These are phyloP conservation scores for Manis pentadactyla DNA, from an alignment of 2,797 vertebrate genomes.

Conservation along the genomic window DNA sequence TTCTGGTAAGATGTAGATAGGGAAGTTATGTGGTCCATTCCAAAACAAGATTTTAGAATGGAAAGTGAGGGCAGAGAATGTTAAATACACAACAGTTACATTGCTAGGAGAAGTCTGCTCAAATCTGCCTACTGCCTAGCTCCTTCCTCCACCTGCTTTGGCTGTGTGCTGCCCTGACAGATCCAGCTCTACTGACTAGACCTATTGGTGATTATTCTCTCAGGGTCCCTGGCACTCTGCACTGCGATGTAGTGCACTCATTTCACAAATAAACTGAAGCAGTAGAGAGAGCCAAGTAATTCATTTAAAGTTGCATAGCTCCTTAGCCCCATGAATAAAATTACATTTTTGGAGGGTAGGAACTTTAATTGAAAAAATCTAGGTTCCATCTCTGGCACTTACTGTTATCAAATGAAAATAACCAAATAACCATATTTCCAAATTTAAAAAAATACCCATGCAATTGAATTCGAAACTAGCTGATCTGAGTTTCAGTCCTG, in stretches of 20 bases:
- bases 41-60: not conserved
- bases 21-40: not conserved
- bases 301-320: not conserved
- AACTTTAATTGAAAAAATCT: not conserved
- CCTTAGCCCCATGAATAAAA: not conserved
- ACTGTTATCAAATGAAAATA: conserved; percentile 26
- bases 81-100: not conserved
- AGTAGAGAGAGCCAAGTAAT: not conserved
- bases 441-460: not conserved
- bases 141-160: not conserved
- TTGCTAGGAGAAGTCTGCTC: not conserved
- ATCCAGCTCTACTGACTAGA: not conserved
- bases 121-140: not conserved
- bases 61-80: not conserved
- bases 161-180: not conserved
- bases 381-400: not conserved
- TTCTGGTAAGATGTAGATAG: not conserved
- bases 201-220: not conserved
- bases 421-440: not conserved
- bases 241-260: not conserved
- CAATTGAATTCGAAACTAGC: not conserved
- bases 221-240: not conserved
- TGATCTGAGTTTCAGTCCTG: not conserved
- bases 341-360: not conserved
- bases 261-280: not conserved